These are phyloP conservation scores for Lacanobia wlatinum DNA, from an alignment of 2,888 invertebrate genomes.

Conservation along the genomic window DNA sequence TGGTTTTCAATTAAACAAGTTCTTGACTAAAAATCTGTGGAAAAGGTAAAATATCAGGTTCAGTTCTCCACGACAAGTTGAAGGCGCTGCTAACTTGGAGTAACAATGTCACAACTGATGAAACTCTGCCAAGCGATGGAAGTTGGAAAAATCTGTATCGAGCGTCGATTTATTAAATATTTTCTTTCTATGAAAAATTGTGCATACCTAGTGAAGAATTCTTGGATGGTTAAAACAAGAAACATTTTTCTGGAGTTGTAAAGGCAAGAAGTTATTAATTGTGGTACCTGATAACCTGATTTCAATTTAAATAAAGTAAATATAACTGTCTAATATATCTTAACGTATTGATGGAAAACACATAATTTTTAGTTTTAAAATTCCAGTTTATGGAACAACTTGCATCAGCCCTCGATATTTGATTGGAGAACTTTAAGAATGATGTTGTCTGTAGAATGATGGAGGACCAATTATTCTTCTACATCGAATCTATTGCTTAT, in stretches of 20 bases:
- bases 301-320: neutral
- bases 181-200: conserved; percentile 33
- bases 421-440: too few species aligned
- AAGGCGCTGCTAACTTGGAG: conserved; percentile 48
- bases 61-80: conserved; percentile 32
- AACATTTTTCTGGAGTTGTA: neutral
- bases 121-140: conserved; percentile 23
- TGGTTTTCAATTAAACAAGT: neutral
- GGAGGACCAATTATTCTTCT: too few species aligned
- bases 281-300: neutral
- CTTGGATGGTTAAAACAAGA: conserved; percentile 1
- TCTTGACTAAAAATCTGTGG: conserved; percentile 16
- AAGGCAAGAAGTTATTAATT: neutral
- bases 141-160: conserved; percentile 58
- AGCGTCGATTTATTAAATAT: conserved; percentile 54
- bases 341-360: too few species aligned
- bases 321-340: too few species aligned
- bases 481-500: too few species aligned
- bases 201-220: conserved; percentile 5
- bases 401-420: too few species aligned
- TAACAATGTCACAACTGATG: conserved; percentile 57
- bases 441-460: too few species aligned
- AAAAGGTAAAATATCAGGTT: conserved; percentile 43
- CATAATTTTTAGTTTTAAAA: too few species aligned
- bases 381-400: too few species aligned